Conservation (phyloP, 2,797 vertebrate species). For the Morelia viridis region DNA sequence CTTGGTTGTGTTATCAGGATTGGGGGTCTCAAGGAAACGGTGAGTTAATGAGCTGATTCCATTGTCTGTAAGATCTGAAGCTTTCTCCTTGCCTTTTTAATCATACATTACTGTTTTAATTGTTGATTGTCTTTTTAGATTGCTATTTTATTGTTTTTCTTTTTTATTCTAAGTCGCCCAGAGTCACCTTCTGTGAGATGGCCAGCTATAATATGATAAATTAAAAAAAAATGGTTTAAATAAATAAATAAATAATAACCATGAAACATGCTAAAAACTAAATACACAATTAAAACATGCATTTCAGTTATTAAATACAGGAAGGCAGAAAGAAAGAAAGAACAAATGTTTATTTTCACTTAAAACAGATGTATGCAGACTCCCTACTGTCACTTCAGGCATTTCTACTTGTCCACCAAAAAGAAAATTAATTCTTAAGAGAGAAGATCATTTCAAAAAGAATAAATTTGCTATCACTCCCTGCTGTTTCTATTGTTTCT, state of each 20-base stretch:
- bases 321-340: not conserved
- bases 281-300: not conserved
- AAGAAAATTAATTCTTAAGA: not conserved
- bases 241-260: not conserved
- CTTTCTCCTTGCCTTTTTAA: no score
- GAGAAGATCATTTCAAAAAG: constrained; percentile 34
- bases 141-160: no score
- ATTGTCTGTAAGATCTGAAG: no score
- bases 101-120: no score
- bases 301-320: not conserved
- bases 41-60: no score
- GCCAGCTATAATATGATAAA: no score
- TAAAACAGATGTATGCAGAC: accelerated
- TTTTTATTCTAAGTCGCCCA: no score
- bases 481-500: constrained; percentile 48
- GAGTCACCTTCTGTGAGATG: no score
- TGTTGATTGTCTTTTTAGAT: no score
- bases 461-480: constrained; percentile 32
- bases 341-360: not conserved
- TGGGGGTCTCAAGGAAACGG: no score
- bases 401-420: accelerated
- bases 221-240: not conserved
- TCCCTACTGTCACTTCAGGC: not conserved
- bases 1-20: no score
- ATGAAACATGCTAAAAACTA: not conserved